Evolutionary conservation across 1,140 invertebrate species (phyloP).

Genomic region (Hypothenemus hampei): DNA sequence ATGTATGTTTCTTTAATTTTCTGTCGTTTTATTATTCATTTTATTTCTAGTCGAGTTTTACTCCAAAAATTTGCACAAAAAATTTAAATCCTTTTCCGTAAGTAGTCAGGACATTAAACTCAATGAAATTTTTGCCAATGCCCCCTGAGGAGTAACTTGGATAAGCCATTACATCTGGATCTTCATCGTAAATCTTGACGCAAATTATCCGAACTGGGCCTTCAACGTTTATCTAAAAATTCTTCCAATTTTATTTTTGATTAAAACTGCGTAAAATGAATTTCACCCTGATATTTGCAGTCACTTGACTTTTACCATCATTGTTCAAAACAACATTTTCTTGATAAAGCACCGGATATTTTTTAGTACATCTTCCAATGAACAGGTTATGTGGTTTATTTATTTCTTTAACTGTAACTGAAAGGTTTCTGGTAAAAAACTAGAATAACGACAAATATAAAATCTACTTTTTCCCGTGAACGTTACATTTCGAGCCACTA

Average conservation of each 20-base stretch:
- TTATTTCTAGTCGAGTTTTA: not conserved
- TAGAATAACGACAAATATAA: too few species aligned
- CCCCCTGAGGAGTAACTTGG: constrained; percentile 35
- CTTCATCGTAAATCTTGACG: constrained; percentile 38
- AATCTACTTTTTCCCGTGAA: constrained; percentile 6
- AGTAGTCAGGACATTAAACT: constrained; percentile 35
- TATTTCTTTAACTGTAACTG: constrained; percentile 35
- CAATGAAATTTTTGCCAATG: constrained; percentile 38
- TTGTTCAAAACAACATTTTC: constrained; percentile 40
- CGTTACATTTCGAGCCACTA: constrained; percentile 3
- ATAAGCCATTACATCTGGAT: constrained; percentile 35
- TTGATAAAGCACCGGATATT: constrained; percentile 33
- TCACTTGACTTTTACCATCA: constrained; percentile 36
- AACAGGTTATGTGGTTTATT: constrained; percentile 37
- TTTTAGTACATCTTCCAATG: constrained; percentile 35
- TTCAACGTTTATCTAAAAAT: constrained; percentile 37
- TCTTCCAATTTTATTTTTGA: constrained; percentile 2
- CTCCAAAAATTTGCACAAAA: constrained; percentile 38
- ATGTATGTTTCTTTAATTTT: constrained; percentile 19
- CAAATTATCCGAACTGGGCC: constrained; percentile 37
- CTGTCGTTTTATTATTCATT: constrained; percentile 1
- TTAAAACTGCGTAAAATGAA: not conserved
- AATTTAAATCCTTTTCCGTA: constrained; percentile 41
- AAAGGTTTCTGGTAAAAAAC: too few species aligned
- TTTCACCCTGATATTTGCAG: constrained; percentile 36